Base-by-base conservation (phyloP, 2,797 vertebrate genomes). In the Enoplosus armatus region DNA sequence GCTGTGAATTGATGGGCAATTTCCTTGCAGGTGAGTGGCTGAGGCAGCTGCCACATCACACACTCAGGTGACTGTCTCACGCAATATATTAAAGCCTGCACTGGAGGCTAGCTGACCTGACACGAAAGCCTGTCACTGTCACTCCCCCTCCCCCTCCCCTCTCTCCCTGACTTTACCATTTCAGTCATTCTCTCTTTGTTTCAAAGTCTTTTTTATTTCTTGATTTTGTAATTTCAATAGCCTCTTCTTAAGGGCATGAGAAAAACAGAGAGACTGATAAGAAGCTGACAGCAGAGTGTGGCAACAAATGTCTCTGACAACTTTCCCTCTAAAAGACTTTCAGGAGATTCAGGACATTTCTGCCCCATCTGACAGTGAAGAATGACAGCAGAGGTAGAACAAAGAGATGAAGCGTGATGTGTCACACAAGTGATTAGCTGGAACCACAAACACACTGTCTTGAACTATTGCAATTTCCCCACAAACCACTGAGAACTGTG, bases 1-100 rank as follows among this genome's bases (percentile, higher is more conserved):
- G 87, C 84, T 82, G 65, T 83, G 85, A 92, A 89, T 80, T 94
- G 86, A 93, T 83, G 75, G 80, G 55, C 79, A 82, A 60, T 80
- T 90, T 89, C 77, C 80, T 84, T 80, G 82, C 85, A 78, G 79
- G 77, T 77, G 76, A 75, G 70, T 67, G 70, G 54, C 66, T 80
- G 79, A 86, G 72, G 79, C 73, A 67, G 78, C 79, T 81, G 75
- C 67, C 77, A 78, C 78, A 78, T 83, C 82, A 90, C n/a, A 61
- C 70, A 74, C 79, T 70, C 72, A 83, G 81, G 77, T 88, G 83
- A 91, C 80, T 59, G 61, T 80, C 73, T 83, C 50, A 63, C 16
- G 27, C 71, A 55, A 77, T 78, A 83, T 86, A 89, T 86, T 87
- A 86, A 82, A 93, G 79, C 31, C 73, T 82, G 66, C 72, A 75